Conservation (phyloP, 2,888 invertebrate species). For the Ypsolopha scabrella region DNA sequence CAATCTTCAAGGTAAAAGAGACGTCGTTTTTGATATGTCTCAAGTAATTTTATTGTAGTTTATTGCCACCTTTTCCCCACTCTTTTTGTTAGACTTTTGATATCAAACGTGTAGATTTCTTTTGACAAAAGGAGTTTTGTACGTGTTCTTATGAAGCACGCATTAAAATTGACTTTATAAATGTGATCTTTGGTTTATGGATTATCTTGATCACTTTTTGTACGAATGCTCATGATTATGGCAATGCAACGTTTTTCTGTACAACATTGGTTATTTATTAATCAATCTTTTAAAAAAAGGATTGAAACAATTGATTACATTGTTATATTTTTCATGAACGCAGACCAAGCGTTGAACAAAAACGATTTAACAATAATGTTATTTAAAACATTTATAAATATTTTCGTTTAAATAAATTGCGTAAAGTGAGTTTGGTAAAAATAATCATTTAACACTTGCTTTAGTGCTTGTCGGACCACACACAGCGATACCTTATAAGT, state of each 20-base stretch:
- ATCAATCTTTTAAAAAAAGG: too few relatives aligned
- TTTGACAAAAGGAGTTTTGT: constrained; percentile 33
- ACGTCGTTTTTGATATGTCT: constrained; percentile 32
- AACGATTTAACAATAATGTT: neutral
- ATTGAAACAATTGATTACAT: too few relatives aligned
- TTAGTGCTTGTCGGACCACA: constrained; percentile 38
- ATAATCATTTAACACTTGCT: constrained; percentile 9
- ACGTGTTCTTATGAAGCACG: constrained; percentile 41
- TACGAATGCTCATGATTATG: neutral
- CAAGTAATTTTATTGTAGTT: constrained; percentile 37
- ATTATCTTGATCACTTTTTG: neutral
- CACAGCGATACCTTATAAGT: constrained; percentile 49
- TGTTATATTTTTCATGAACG: too few relatives aligned
- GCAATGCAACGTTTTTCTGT: too few relatives aligned
- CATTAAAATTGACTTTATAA: constrained; percentile 26
- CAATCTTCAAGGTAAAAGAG: constrained; percentile 47
- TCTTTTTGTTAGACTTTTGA: constrained; percentile 24
- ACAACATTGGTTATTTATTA: neutral
- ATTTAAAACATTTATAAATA: neutral
- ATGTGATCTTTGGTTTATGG: neutral
- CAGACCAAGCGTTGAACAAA: too few relatives aligned
- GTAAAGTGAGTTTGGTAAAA: constrained; percentile 13
- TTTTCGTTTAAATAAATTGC: neutral
- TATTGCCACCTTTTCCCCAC: constrained; percentile 36
- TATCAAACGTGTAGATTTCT: constrained; percentile 42